These are phyloP conservation scores for Odontocolon sp. DNA, from an alignment of 2,888 invertebrate genomes.

Conservation along the genomic window DNA sequence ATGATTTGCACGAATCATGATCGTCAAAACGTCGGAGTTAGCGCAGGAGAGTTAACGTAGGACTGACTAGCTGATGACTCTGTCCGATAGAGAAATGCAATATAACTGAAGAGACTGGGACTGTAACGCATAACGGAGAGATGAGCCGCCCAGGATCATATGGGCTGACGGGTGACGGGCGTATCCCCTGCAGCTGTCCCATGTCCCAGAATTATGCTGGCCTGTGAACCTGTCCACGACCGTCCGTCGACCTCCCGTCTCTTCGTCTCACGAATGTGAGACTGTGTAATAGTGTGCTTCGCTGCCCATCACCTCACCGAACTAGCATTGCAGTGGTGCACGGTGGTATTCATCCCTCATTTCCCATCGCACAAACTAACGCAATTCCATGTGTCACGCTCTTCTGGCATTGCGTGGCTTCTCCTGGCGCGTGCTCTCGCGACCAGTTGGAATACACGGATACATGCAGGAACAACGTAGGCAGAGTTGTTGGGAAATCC, in stretches of 20 bases:
- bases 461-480: background rate
- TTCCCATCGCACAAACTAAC: constrained; percentile 26
- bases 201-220: constrained; percentile 73
- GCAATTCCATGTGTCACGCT: constrained; percentile 9
- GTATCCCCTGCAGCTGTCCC: constrained; percentile 59
- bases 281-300: constrained; percentile 24
- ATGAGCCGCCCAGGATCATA: constrained; percentile 38
- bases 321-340: background rate
- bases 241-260: constrained; percentile 33
- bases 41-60: too few relatives aligned
- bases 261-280: constrained; percentile 1
- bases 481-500: constrained; percentile 23
- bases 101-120: constrained; percentile 8
- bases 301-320: constrained; percentile 31
- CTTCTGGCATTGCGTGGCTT: constrained; percentile 18
- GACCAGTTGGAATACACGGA: constrained; percentile 1
- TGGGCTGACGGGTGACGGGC: constrained; percentile 58
- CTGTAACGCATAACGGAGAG: constrained; percentile 14
- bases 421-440: constrained; percentile 10
- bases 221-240: constrained; percentile 69
- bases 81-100: background rate
- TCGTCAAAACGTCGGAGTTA: too few relatives aligned
- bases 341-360: constrained; percentile 37
- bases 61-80: background rate
- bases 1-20: too few relatives aligned